Conservation (phyloP, 53 echinoderm and acorn worm genomes). For the Arbacia lixula region DNA sequence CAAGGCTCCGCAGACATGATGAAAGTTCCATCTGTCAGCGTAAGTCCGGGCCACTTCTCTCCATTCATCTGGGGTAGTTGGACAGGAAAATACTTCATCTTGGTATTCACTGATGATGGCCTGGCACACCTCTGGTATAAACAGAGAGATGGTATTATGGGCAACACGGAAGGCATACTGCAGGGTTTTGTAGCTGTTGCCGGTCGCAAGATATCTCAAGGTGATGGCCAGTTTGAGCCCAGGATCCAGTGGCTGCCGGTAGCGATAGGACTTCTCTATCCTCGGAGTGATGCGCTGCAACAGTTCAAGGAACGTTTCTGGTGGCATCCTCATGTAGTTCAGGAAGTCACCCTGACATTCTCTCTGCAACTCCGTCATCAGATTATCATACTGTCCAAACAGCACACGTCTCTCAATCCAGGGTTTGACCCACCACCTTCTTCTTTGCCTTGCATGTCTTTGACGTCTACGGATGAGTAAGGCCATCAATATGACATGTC, state of each 20-base stretch:
- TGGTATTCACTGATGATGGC: background rate
- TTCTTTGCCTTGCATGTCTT: background rate
- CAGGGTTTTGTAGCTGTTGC: background rate
- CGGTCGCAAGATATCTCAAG: background rate
- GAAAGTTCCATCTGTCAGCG: background rate
- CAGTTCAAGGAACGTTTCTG: background rate
- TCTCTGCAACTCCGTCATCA: background rate
- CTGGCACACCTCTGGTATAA: background rate
- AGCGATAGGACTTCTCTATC: background rate
- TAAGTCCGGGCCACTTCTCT: background rate
- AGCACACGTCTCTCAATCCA: slow-evolving; percentile 10
- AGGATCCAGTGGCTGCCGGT: background rate
- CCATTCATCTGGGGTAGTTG: background rate
- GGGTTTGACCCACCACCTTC: slow-evolving; percentile 9
- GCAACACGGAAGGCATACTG: slow-evolving; percentile 18
- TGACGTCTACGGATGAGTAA: no score
- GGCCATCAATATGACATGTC: no score
- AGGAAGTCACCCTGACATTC: slow-evolving; percentile 5
- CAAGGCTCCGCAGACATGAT: background rate
- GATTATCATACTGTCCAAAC: slow-evolving; percentile 2
- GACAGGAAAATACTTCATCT: background rate
- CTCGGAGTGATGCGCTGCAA: background rate
- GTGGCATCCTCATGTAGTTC: slow-evolving; percentile 4
- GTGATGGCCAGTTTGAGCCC: slow-evolving; percentile 10
- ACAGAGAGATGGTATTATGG: background rate